Conservation (phyloP, 2,888 invertebrate species). For the Vannuccia rotundouncinata region DNA sequence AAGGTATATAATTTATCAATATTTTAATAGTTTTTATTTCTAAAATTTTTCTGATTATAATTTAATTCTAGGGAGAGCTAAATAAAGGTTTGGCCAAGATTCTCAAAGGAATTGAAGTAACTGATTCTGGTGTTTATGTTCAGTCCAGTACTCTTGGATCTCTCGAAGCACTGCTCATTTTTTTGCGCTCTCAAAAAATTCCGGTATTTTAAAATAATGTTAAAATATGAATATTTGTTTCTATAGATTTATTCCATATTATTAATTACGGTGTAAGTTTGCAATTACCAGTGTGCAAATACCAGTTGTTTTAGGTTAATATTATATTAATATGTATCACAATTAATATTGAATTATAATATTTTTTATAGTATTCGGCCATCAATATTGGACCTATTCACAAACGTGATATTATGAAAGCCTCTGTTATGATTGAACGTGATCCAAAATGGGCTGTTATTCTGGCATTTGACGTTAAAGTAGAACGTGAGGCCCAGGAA, state of each 20-base stretch:
- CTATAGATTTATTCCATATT: constrained; percentile 33
- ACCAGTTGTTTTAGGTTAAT: too few species aligned
- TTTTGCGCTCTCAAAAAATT: constrained; percentile 63
- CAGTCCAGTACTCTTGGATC: constrained; percentile 99
- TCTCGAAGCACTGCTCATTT: constrained; percentile 87
- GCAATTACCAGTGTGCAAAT: too few species aligned
- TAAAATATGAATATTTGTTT: constrained; percentile 8
- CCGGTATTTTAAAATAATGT: constrained; percentile 45
- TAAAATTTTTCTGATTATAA: background rate
- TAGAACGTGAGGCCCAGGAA: constrained; percentile 95
- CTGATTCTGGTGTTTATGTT: constrained; percentile 81
- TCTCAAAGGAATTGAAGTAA: constrained; percentile 74
- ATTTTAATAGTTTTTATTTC: background rate
- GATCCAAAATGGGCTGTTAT: constrained; percentile 91
- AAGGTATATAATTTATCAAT: background rate
- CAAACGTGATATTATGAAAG: constrained; percentile 97
- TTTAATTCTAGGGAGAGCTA: constrained; percentile 67
- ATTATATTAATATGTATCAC: too few species aligned
- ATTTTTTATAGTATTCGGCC: constrained; percentile 75
- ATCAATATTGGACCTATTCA: constrained; percentile 98
- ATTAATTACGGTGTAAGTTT: too few species aligned
- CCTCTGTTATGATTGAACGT: constrained; percentile 98
- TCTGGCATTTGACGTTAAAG: constrained; percentile 97
- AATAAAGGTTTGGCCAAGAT: constrained; percentile 78
- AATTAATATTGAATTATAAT: background rate